Conservation (phyloP, 2,797 vertebrate species). For the Alca torda region DNA sequence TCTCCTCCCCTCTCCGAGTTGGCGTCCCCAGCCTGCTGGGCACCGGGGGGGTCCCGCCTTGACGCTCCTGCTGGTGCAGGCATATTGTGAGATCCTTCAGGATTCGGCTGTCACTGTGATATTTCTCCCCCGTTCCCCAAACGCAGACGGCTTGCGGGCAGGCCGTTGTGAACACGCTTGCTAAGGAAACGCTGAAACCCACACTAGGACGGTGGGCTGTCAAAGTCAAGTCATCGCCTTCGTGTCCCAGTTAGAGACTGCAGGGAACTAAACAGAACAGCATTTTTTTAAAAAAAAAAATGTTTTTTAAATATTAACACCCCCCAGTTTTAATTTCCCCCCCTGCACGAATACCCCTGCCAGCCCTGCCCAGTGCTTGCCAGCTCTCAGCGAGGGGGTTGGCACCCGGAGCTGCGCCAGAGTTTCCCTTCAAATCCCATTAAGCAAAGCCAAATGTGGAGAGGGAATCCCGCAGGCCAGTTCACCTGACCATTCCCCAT, state of each 20-base stretch:
- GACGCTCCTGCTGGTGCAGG: background rate
- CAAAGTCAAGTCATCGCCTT: background rate
- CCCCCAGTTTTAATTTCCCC: background rate
- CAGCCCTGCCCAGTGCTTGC: background rate
- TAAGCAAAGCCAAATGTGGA: background rate
- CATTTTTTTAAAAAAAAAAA: too few species aligned
- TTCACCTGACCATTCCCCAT: rapidly evolving
- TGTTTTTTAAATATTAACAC: background rate
- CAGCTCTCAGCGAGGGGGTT: too few species aligned
- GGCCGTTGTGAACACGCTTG: rapidly evolving
- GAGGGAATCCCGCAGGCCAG: background rate
- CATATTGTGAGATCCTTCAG: rapidly evolving
- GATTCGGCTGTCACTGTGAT: too few species aligned
- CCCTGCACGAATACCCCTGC: background rate
- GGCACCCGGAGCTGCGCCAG: too few species aligned
- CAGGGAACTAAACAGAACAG: background rate
- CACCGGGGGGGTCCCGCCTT: rapidly evolving
- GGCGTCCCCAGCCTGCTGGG: rapidly evolving
- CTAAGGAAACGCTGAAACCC: background rate
- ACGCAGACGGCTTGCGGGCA: rapidly evolving
- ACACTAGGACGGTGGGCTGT: background rate
- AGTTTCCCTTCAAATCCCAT: too few species aligned
- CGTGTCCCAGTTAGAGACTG: background rate
- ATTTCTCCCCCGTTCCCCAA: background rate
- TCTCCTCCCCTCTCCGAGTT: background rate